These are phyloP conservation scores for Polydrusus tereticollis DNA, from an alignment of 2,888 invertebrate genomes.

Conservation along the genomic window DNA sequence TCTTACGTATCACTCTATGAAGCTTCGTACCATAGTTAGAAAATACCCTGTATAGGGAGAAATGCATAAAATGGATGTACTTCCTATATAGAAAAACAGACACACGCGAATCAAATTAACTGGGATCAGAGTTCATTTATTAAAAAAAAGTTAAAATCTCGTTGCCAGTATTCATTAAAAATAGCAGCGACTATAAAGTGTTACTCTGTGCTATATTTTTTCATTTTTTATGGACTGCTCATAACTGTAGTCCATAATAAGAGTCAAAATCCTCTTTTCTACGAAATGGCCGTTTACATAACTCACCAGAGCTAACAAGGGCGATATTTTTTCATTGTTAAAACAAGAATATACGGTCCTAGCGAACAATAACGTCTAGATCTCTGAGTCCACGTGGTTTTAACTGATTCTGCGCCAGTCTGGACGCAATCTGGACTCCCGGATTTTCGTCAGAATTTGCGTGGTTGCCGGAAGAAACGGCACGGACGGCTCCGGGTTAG, in stretches of 20 bases:
- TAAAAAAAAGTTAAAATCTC: no score
- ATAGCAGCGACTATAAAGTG: not conserved
- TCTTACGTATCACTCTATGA: no score
- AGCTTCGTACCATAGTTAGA: no score
- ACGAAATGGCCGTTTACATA: constrained; percentile 42
- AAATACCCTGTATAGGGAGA: no score
- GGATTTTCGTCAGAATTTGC: constrained; percentile 44
- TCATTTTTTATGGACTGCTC: constrained; percentile 15
- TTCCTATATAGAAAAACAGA: no score
- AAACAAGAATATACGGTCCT: constrained; percentile 50
- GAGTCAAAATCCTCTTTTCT: constrained; percentile 21
- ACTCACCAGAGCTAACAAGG: constrained; percentile 48
- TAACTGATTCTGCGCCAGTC: constrained; percentile 38
- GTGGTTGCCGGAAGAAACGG: constrained; percentile 34
- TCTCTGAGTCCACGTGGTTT: constrained; percentile 42
- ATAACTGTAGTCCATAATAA: constrained; percentile 27
- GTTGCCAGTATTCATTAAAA: not conserved
- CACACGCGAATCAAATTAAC: no score
- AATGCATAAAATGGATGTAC: no score
- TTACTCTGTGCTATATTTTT: not conserved
- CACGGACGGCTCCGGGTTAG: constrained; percentile 30
- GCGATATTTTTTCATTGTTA: constrained; percentile 51
- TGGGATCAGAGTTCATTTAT: no score
- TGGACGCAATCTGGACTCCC: constrained; percentile 37
- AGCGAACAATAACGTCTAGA: constrained; percentile 46